Conservation (phyloP, 2,113 vertebrate species). For the Grammomys dolichurus region DNA sequence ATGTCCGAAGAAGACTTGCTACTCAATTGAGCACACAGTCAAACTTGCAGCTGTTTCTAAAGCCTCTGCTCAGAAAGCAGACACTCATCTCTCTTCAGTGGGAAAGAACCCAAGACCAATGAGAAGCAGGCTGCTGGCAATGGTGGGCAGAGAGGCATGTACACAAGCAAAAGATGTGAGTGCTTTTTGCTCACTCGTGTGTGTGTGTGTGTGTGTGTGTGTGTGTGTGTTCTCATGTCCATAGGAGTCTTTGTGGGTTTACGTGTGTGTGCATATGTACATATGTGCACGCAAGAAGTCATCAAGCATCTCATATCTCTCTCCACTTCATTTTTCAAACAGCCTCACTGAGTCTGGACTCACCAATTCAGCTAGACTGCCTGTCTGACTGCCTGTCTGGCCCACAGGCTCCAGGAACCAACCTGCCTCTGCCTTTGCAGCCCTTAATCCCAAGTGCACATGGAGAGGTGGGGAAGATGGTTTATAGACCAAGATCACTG, state of each 20-base stretch:
- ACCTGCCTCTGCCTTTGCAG: too few species aligned
- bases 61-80: neutral
- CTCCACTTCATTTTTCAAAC: neutral
- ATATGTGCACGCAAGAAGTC: neutral
- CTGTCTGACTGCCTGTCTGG: neutral
- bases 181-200: neutral
- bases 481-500: neutral
- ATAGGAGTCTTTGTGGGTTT: neutral
- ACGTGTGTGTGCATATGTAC: neutral
- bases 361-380: neutral
- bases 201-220: neutral
- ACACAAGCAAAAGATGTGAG: neutral
- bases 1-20: neutral
- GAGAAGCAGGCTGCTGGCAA: too few species aligned
- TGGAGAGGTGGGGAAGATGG: neutral
- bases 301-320: neutral
- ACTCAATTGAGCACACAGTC: neutral
- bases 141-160: fast-evolving
- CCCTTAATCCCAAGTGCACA: neutral
- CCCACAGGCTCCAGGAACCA: too few species aligned
- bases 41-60: neutral
- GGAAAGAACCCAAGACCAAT: neutral
- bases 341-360: neutral
- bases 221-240: neutral
- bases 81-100: neutral